Base-by-base conservation (phyloP, 2,888 invertebrate genomes). In the Philereme transversata region DNA sequence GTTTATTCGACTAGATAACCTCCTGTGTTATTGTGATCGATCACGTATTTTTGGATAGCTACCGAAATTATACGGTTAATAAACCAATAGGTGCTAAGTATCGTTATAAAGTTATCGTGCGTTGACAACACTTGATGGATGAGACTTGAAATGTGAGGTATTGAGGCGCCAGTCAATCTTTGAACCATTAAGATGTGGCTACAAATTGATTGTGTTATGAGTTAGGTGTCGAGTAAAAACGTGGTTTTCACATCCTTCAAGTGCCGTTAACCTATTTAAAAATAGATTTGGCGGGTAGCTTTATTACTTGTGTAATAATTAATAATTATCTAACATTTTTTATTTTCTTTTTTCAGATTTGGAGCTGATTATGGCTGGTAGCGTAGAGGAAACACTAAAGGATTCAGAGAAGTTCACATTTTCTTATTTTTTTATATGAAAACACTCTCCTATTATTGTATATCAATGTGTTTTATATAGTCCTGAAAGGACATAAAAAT, bases 91-190 rank as follows among this genome's bases (percentile, higher is more conserved):
- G 71, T 70, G 75, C 80, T 79, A 78, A 76, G 74, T 70, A 82
- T 86, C 84, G 86, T 85, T 85, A 84, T 83, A 82, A 79, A 77
- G 71, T 52, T 72, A 68, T 70, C 64, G 66, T 62, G 64, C 65
- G 74, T 73, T 83, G 83, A 86, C 88, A 84, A 74, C 86, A 80
- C 81, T 83, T 84, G 83, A 88, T 86, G 68, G 83, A 88, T 86
- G 52, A 41, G 10, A 9, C 5, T 52, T 40, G 4, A 56, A 46
- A 22, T 22, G n/a, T n/a, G n/a, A n/a, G n/a, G n/a, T n/a, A n/a
- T n/a, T n/a, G 51, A 58, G 33, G 47, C 43, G 44, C 59, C 53
- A 49, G 10, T 43, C 22, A 22, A 22, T 22, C 22, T 22, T 22
- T 3, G n/a, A n/a, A n/a, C n/a, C n/a, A n/a, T n/a, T n/a, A n/a